Base-by-base conservation (phyloP, 2,888 invertebrate species). In the Caenorhabditis angaria region DNA sequence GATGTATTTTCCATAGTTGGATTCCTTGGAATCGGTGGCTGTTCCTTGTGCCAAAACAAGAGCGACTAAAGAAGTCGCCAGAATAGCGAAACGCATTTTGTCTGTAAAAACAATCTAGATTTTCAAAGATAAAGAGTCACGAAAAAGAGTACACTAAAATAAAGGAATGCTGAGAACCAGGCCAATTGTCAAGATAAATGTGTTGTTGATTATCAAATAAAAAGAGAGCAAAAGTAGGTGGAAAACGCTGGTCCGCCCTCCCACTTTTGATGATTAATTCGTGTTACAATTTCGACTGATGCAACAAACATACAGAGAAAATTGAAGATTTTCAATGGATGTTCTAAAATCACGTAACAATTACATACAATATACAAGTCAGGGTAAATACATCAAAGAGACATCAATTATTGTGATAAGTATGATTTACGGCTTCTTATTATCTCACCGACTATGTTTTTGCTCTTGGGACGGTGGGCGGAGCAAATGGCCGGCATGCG, bases 1-100 rank as follows among this genome's bases (percentile, higher is more conserved):
- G 59, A 86, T 83, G 69, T 81, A 87, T 67, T 83, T 80, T 57
- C 76, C 73, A 78, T 86, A 86, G 76, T 80, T 80, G 41, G 68
- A 66, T 64, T 82, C 82, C 58, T 78, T 80, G 41, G 77, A 48
- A 27, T 70, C 72, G n/a, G 64, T 55, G 6, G 79, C 72, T 50
- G 75, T 58, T 47, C 76, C 79, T 61, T 78, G 72, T 35, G 65
- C 60, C 20, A 53, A 50, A 28, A 65, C 70, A 56, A 70, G 55
- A 2, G 56, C 56, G 24, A 62, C 62, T 35, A 76, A 32, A 18
- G 65, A 57, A 22, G 65, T 25, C 48, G 53, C 60, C 1, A 77
- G 10, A n/a, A 67, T 22, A 1, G 58, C 47, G 55, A 60, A 66
- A 60, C 60, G 50, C 72, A 72, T 72, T 63, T 64, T 72, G 64